Evolutionary conservation across 1,140 invertebrate species (phyloP), one percentile per base, ranked within the genome.

Genomic region (Belonocnema kinseyi): DNA sequence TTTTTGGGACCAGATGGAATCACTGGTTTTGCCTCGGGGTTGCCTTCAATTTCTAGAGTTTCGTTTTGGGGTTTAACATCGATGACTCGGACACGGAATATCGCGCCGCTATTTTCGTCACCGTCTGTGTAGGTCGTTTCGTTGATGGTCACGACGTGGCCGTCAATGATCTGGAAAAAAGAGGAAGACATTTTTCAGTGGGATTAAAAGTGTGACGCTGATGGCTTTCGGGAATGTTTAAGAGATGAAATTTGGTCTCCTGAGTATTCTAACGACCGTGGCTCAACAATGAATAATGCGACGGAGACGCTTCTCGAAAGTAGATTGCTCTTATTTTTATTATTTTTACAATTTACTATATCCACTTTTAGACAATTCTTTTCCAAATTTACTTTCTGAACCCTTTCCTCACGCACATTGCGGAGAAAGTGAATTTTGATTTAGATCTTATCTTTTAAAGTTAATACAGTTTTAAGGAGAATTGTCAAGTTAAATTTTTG

Each of bases 131-230:
- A 93, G 13, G 91, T 91, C 0, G 93, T 93, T 80, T 93, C 92
- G 79, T 94, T 94, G 58, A 93, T 90, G 19, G 92, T 93, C 12
- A 94, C 92, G 51, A 92, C 90, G 82, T 93, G 92, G 40, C 93
- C 92, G 61, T 93, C 88, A 79, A 93, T 92, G 11, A 93, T 75
- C 93, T 94, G 80, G 7, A 83, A 85, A 79, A 79, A 80, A 51
- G 53, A 74, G 56, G 17, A 66, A 56, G 26, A 74, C 50, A 78
- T 70, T 74, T 56, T 46, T 12, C n/a, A 26, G 50, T 21, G 19
- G 2, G 51, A 40, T n/a, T n/a, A n/a, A 54, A 56, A 56, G n/a
- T 11, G 11, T 46, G 40, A 46, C 10, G 40, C 40, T 46, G 7
- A 46, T 46, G 1, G 40, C 26, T 33, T 33, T 33, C 26, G 2